Evolutionary conservation across 2,797 vertebrate species (phyloP).

Genomic region (Oophaga sylvatica): DNA sequence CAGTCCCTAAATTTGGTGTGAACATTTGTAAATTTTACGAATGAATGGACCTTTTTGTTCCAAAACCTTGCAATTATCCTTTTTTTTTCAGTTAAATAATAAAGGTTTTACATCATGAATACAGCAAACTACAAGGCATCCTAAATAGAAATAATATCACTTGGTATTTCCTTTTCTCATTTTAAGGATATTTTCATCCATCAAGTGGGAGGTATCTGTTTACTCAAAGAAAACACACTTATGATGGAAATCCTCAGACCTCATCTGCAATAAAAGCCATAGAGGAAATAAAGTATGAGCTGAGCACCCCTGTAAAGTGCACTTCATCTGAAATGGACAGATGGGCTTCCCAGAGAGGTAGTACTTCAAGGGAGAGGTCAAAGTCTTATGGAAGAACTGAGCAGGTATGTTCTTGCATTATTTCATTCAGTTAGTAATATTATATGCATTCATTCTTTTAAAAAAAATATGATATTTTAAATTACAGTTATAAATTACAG

Average conservation of each 20-base stretch:
- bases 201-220: constrained; percentile 24
- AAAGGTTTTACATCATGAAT: not conserved
- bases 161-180: not conserved
- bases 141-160: not conserved
- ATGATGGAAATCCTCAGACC: constrained; percentile 32
- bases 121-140: not conserved
- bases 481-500: not conserved
- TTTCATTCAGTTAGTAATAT: not conserved
- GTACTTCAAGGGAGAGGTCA: not conserved
- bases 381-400: not conserved
- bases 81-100: no score
- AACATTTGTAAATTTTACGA: no score
- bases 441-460: not conserved
- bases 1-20: no score
- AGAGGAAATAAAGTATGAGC: constrained; percentile 49
- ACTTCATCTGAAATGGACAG: not conserved
- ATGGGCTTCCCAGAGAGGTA: not conserved
- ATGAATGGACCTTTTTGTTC: no score
- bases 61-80: no score
- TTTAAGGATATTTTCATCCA: constrained; percentile 46
- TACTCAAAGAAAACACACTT: not conserved
- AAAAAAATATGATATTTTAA: not conserved
- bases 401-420: constrained; percentile 16
- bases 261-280: constrained; percentile 48
- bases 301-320: constrained; percentile 12